Conservation (phyloP, 2,113 vertebrate species). For the Dromas ardeola region DNA sequence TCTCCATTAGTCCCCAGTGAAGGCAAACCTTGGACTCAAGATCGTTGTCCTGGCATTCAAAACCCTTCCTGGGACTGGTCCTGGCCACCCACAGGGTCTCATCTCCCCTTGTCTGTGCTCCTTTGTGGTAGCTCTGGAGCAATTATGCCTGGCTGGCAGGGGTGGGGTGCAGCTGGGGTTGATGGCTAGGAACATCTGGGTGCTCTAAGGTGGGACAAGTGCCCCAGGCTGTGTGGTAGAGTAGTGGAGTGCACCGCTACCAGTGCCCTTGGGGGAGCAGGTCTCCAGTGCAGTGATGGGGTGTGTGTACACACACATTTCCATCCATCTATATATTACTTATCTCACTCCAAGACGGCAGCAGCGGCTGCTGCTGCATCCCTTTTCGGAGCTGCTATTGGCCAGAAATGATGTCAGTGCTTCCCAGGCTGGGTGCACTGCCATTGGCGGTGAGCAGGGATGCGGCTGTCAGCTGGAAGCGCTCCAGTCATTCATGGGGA, state of each 20-base stretch:
- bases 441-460: slow-evolving; percentile 84
- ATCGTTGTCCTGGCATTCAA: not conserved
- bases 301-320: slow-evolving; percentile 17
- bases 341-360: slow-evolving; percentile 58
- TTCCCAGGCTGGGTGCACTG: slow-evolving; percentile 79
- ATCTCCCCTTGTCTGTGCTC: not conserved
- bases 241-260: not conserved
- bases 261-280: not conserved
- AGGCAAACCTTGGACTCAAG: not conserved
- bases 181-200: not conserved
- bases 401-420: slow-evolving; percentile 95
- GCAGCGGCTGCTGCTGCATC: slow-evolving; percentile 78
- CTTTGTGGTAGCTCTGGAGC: slow-evolving; percentile 43
- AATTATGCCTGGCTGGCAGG: not conserved
- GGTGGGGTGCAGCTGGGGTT: slow-evolving; percentile 34
- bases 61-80: not conserved
- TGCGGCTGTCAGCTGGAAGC: slow-evolving; percentile 83
- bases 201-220: not conserved
- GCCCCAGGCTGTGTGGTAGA: not conserved
- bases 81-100: not conserved
- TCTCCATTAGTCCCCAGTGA: not conserved
- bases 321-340: slow-evolving; percentile 63
- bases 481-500: slow-evolving; percentile 90
- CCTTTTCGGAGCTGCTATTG: slow-evolving; percentile 83
- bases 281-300: not conserved